Evolutionary conservation across 2,888 invertebrate genomes (phyloP).

Genomic region (Acleris holmiana): DNA sequence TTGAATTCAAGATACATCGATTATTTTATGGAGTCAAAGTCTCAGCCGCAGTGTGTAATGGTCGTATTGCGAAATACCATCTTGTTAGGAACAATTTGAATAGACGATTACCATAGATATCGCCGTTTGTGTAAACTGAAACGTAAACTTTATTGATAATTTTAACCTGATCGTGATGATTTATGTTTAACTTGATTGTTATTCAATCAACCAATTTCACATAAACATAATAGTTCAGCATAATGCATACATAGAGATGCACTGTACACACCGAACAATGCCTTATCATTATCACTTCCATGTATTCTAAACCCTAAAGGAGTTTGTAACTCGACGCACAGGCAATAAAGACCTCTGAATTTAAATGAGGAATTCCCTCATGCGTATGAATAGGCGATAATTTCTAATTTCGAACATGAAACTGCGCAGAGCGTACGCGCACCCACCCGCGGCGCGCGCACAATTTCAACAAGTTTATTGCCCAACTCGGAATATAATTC

Average conservation of each 20-base stretch:
- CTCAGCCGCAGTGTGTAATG: conserved; percentile 8
- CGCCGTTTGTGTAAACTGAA: conserved; percentile 27
- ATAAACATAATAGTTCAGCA: conserved; percentile 12
- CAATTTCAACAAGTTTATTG: conserved; percentile 56
- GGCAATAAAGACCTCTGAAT: conserved; percentile 33
- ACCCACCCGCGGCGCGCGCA: conserved; percentile 56
- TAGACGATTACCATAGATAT: conserved; percentile 28
- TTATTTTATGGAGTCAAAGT: conserved; percentile 2
- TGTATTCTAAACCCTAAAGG: conserved; percentile 11
- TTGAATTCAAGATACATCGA: conserved; percentile 7
- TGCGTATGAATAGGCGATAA: conserved; percentile 38
- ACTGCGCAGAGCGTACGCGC: conserved; percentile 39
- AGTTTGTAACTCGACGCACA: conserved; percentile 7
- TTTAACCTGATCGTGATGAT: conserved; percentile 20
- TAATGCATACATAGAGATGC: background rate
- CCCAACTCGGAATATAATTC: conserved; percentile 55
- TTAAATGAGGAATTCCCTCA: conserved; percentile 35
- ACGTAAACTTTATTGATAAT: conserved; percentile 15
- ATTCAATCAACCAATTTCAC: conserved; percentile 7
- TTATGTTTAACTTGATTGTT: conserved; percentile 18
- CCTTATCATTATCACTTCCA: background rate
- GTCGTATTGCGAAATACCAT: conserved; percentile 27
- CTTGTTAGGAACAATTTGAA: conserved; percentile 27
- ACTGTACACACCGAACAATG: too few species aligned
- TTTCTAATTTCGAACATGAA: conserved; percentile 41